phyloP scores from a whole-genome alignment of 1,140 invertebrate species.

The Druon quercuslanigerum region DNA sequence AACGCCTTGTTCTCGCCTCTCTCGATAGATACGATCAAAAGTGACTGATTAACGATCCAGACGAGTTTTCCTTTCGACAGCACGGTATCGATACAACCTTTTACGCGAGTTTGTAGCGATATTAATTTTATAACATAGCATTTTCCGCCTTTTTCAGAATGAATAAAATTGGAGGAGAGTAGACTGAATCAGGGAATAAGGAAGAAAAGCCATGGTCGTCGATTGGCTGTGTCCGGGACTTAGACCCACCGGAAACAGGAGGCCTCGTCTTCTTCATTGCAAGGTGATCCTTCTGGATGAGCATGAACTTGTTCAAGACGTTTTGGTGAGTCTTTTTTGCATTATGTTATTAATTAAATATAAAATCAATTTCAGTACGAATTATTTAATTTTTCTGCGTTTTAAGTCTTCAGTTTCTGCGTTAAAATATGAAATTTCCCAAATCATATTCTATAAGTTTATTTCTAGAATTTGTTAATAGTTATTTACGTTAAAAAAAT shows the following conservation, averaged over 20 bases:
- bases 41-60: constrained; percentile 56
- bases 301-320: constrained; percentile 79
- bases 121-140: constrained; percentile 40
- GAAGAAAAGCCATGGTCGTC: constrained; percentile 68
- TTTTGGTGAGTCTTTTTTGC: constrained; percentile 75
- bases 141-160: constrained; percentile 54
- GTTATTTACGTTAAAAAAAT: too few species aligned
- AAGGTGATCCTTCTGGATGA: constrained; percentile 80
- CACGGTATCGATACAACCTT: neutral
- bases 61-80: constrained; percentile 49
- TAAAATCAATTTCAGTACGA: too few species aligned
- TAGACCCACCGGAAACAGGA: constrained; percentile 75
- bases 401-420: too few species aligned
- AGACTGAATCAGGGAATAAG: constrained; percentile 34
- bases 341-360: neutral
- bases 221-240: constrained; percentile 74
- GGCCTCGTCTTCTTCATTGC: constrained; percentile 79
- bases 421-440: too few species aligned
- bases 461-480: too few species aligned
- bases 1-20: constrained; percentile 51
- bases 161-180: constrained; percentile 46
- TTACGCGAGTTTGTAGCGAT: neutral
- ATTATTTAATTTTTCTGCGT: too few species aligned
- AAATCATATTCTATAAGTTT: too few species aligned
- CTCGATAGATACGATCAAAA: constrained; percentile 49